Conservation (phyloP, 2,113 vertebrate genomes). For the Semnornis frantzii region DNA sequence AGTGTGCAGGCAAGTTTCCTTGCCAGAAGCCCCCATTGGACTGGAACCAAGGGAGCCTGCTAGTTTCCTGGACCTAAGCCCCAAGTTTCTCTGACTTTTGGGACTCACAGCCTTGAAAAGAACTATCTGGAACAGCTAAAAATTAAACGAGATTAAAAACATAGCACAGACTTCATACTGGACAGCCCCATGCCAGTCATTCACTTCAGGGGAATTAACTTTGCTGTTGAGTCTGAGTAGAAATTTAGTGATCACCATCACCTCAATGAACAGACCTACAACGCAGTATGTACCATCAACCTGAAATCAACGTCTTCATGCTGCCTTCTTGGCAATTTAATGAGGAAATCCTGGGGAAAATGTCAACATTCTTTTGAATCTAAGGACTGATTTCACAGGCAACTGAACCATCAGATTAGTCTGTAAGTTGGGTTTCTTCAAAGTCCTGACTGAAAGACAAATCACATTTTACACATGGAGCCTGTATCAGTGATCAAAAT, state of each 20-base stretch:
- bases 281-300: not conserved
- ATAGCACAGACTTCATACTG: not conserved
- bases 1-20: not conserved
- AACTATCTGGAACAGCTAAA: not conserved
- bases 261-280: not conserved
- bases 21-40: not conserved
- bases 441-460: not conserved
- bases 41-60: not conserved
- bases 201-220: not conserved
- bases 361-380: not conserved
- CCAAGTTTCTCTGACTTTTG: not conserved
- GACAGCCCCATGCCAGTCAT: not conserved
- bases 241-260: not conserved
- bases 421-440: not conserved
- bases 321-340: not conserved
- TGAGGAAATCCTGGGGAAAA: not conserved
- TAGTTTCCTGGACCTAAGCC: not conserved
- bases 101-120: not conserved
- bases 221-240: not conserved
- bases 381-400: not conserved
- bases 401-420: not conserved
- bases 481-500: not conserved
- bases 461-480: not conserved
- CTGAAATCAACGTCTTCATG: not conserved
- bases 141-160: not conserved